These are phyloP conservation scores for Orthonevra nobilis DNA, from an alignment of 2,888 invertebrate species.

Conservation along the genomic window DNA sequence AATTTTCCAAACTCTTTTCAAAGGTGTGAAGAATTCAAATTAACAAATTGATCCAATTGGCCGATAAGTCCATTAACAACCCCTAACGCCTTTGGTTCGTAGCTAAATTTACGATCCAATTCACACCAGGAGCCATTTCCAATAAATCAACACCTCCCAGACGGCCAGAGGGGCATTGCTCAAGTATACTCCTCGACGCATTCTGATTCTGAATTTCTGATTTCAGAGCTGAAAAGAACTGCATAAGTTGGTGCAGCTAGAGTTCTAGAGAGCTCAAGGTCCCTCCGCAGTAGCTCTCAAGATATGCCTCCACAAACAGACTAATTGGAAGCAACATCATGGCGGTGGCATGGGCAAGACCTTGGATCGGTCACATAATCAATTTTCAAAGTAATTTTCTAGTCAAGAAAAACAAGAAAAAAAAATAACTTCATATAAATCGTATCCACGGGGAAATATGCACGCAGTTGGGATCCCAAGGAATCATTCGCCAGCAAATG, in stretches of 20 bases:
- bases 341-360: conserved; percentile 30
- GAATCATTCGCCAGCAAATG: conserved; percentile 24
- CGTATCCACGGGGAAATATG: conserved; percentile 29
- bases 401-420: conserved; percentile 10
- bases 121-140: conserved; percentile 39
- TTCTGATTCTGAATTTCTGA: not conserved
- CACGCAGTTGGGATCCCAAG: conserved; percentile 33
- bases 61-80: conserved; percentile 38
- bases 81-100: conserved; percentile 1
- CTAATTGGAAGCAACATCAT: conserved; percentile 53
- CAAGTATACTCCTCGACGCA: not conserved
- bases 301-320: conserved; percentile 28
- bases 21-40: conserved; percentile 63
- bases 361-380: conserved; percentile 58
- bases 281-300: conserved; percentile 32
- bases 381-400: conserved; percentile 44
- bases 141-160: conserved; percentile 57
- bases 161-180: not conserved
- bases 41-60: conserved; percentile 56
- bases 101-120: conserved; percentile 57
- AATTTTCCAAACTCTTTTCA: conserved; percentile 34
- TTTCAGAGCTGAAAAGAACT: too few species aligned
- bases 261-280: conserved; percentile 51
- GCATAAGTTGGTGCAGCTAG: too few species aligned
- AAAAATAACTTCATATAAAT: conserved; percentile 10